A percentile compares a stretch with the other conserved stretches of the same genome.
phyloP scores from a whole-genome alignment of 2,797 vertebrate genomes.

The Echeneis naucrates region DNA sequence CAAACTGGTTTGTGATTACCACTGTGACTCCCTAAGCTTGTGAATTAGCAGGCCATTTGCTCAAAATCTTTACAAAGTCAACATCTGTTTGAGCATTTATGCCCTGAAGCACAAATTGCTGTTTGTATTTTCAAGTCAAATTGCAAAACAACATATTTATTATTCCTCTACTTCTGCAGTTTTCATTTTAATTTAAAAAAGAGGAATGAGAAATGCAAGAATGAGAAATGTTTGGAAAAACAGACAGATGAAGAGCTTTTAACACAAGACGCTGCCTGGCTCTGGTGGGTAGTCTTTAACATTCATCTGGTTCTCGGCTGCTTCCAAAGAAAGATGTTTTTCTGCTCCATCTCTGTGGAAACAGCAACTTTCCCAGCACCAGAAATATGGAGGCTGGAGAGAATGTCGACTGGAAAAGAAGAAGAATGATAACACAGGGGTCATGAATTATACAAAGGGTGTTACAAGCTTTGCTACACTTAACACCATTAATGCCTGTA shows the following conservation, averaged over 20 bases:
- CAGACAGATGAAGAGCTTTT: constrained; percentile 42
- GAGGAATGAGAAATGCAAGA: constrained; percentile 15
- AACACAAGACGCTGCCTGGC: constrained; percentile 48
- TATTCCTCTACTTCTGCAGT: constrained; percentile 42
- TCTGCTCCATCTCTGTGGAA: constrained; percentile 76
- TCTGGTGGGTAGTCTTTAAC: constrained; percentile 51
- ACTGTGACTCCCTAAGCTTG: constrained; percentile 46
- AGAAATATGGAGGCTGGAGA: constrained; percentile 62
- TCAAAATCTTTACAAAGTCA: constrained; percentile 62
- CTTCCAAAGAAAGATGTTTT: constrained; percentile 71
- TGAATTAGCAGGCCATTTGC: constrained; percentile 60
- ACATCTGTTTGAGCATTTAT: constrained; percentile 56
- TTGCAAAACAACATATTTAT: constrained; percentile 55
- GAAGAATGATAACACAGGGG: constrained; percentile 62
- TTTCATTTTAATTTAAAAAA: constrained; percentile 35
- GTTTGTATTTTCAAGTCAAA: constrained; percentile 59
- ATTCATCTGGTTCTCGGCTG: constrained; percentile 65
- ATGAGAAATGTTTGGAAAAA: constrained; percentile 53
- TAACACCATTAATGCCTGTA: constrained; percentile 70
- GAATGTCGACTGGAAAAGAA: constrained; percentile 53
- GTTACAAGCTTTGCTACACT: constrained; percentile 70
- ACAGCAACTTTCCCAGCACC: constrained; percentile 70
- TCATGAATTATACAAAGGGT: constrained; percentile 72
- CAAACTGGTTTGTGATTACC: constrained; percentile 59
- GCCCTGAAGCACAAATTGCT: constrained; percentile 50